phyloP scores from a whole-genome alignment of 2,797 vertebrate genomes.

The Falco concolor region DNA sequence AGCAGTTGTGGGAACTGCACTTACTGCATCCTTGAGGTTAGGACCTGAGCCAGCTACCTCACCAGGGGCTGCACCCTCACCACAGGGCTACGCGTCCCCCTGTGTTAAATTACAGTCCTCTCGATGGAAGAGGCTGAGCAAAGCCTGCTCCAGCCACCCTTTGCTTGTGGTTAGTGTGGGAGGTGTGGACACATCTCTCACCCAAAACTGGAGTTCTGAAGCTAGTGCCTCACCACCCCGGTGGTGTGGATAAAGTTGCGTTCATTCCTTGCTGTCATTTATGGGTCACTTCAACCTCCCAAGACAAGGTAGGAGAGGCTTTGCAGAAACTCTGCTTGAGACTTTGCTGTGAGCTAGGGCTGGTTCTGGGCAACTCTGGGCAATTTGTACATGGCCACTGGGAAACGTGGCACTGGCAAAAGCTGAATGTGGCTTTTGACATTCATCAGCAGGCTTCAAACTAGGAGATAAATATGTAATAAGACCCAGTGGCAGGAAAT shows the following conservation, averaged over 20 bases:
- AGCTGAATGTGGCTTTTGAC: not conserved
- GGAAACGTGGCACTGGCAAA: not conserved
- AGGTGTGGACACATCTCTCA: not conserved
- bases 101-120: not conserved
- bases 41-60: constrained; percentile 6
- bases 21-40: not conserved
- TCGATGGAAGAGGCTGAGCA: not conserved
- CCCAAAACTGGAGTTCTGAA: not conserved
- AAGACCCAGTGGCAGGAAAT: not conserved
- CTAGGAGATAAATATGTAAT: not conserved
- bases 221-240: not conserved
- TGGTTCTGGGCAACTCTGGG: not conserved
- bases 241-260: not conserved
- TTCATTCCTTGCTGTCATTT: not conserved
- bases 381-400: not conserved
- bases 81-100: not conserved
- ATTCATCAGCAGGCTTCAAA: not conserved
- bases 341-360: not conserved
- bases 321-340: not conserved
- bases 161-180: not conserved
- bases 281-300: not conserved
- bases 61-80: not conserved
- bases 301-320: not conserved
- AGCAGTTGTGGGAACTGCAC: not conserved
- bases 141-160: not conserved